These are phyloP conservation scores for Xestia sexstrigata DNA, from an alignment of 2,888 invertebrate genomes.

Conservation along the genomic window DNA sequence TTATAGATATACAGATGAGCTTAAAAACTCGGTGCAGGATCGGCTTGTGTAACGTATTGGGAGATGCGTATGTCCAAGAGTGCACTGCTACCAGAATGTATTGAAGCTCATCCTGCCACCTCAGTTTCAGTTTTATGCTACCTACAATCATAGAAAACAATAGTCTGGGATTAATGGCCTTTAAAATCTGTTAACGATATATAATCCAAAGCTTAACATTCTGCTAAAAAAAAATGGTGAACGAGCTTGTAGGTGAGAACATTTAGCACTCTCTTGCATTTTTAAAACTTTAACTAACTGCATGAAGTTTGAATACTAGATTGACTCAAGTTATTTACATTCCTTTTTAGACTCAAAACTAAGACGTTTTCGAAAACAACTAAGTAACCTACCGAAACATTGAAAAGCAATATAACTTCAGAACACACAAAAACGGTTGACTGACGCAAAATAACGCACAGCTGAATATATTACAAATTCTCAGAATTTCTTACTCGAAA, in stretches of 20 bases:
- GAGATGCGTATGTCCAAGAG: background rate
- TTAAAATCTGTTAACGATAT: background rate
- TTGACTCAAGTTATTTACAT: background rate
- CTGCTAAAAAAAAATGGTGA: background rate
- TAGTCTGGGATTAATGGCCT: background rate
- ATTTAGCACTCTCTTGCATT: background rate
- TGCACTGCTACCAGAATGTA: background rate
- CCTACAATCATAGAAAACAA: background rate
- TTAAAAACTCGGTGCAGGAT: background rate
- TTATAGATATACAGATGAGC: background rate
- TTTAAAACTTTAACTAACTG: background rate
- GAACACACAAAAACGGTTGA: slow-evolving; percentile 39
- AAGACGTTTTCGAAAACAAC: background rate
- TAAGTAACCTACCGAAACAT: background rate
- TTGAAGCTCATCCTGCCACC: background rate
- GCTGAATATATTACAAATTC: slow-evolving; percentile 48
- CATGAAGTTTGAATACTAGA: background rate
- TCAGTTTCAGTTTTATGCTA: background rate
- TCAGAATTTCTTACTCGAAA: slow-evolving; percentile 43
- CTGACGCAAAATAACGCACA: slow-evolving; percentile 43
- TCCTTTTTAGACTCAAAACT: background rate
- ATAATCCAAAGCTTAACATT: background rate
- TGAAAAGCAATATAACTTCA: slow-evolving; percentile 32
- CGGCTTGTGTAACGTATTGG: background rate
- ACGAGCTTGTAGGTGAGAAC: background rate